A percentile compares a stretch with the other conserved stretches of the same genome.
These are phyloP conservation scores for Sternotherus odoratus DNA, from an alignment of 2,797 vertebrate genomes.

Conservation along the genomic window DNA sequence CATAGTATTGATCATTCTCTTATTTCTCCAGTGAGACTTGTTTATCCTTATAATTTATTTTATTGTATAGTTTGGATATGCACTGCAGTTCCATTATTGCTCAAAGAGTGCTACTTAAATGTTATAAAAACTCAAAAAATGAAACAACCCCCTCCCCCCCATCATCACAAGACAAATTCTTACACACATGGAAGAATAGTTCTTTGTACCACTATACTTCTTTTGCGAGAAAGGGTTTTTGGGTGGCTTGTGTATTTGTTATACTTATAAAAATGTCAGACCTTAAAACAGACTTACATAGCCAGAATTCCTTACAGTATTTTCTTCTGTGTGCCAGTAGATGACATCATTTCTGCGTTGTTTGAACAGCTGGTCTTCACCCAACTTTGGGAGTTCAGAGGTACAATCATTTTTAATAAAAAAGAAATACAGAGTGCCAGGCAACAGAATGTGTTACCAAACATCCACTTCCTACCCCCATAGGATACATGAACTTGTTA, in stretches of 20 bases:
- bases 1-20: slow-evolving; percentile 9
- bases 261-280: slow-evolving; percentile 51
- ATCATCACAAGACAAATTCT: background rate
- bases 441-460: background rate
- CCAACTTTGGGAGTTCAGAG: slow-evolving; percentile 19
- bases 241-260: background rate
- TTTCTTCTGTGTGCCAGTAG: slow-evolving; percentile 29
- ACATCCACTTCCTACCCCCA: background rate
- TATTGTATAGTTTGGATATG: slow-evolving; percentile 36
- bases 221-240: slow-evolving; percentile 47
- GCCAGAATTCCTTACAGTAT: slow-evolving; percentile 38
- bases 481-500: background rate
- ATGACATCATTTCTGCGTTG: slow-evolving; percentile 58
- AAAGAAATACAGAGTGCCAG: background rate
- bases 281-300: slow-evolving; percentile 26
- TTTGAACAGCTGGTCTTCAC: slow-evolving; percentile 60
- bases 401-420: background rate
- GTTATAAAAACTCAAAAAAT: slow-evolving; percentile 43
- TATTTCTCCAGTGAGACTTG: slow-evolving; percentile 61
- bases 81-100: slow-evolving; percentile 27
- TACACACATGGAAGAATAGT: background rate
- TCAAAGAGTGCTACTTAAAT: slow-evolving; percentile 41
- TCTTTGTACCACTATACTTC: slow-evolving; percentile 6
- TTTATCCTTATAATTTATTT: slow-evolving; percentile 51
- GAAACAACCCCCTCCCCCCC: background rate